Conservation (phyloP, 2,888 invertebrate genomes). For the Sesamia inferens region DNA sequence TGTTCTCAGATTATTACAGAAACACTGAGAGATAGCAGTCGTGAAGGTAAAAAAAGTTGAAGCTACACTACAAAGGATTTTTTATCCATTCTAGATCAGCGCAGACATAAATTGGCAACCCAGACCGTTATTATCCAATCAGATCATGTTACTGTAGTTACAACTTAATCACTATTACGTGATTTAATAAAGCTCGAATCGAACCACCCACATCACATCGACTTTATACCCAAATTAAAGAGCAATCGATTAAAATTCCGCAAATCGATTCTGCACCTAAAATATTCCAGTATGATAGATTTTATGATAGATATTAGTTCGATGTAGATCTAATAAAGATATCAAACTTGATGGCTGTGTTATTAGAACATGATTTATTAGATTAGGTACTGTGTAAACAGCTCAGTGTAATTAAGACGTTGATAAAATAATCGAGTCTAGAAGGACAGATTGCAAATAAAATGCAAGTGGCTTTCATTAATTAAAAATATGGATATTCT, state of each 20-base stretch:
- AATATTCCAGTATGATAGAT: slow-evolving; percentile 63
- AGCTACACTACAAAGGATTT: not conserved
- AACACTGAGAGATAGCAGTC: not conserved
- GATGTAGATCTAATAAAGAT: slow-evolving; percentile 84
- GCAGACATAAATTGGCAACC: slow-evolving; percentile 43
- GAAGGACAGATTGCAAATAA: slow-evolving; percentile 14
- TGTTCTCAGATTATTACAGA: not conserved
- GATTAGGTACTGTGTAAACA: slow-evolving; percentile 72
- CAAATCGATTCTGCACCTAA: slow-evolving; percentile 61
- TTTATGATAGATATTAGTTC: slow-evolving; percentile 69
- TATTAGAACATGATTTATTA: slow-evolving; percentile 82
- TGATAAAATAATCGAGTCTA: slow-evolving; percentile 48
- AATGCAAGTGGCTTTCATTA: not conserved
- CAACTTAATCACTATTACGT: slow-evolving; percentile 56
- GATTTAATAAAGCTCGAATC: slow-evolving; percentile 51
- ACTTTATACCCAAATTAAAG: slow-evolving; percentile 50
- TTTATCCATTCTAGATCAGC: slow-evolving; percentile 25
- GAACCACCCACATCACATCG: slow-evolving; percentile 47
- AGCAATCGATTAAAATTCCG: slow-evolving; percentile 63
- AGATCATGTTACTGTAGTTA: slow-evolving; percentile 50
- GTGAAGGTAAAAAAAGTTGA: not conserved
- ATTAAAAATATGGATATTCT: not conserved
- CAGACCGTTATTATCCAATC: slow-evolving; percentile 54
- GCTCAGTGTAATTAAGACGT: slow-evolving; percentile 63
- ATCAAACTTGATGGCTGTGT: slow-evolving; percentile 76